Base-by-base conservation (phyloP, 2,113 vertebrate species). In the Petroica traversi region DNA sequence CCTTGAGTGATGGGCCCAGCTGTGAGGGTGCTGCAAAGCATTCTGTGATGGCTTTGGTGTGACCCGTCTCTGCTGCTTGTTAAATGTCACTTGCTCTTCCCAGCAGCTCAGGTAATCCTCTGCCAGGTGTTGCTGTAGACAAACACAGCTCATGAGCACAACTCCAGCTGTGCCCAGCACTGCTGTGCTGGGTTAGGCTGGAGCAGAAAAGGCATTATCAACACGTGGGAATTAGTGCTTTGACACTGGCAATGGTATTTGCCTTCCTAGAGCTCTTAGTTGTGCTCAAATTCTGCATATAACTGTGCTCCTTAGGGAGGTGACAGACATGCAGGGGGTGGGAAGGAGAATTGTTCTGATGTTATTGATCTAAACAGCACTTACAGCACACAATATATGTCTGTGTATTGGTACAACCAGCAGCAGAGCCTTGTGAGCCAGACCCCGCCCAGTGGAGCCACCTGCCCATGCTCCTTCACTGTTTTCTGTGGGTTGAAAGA, bases 1-100 rank as follows among this genome's bases (percentile, higher is more conserved):
- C 12, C 43, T 4, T 18, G 34, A 24, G 51, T 17, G 64, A 17
- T 22, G 61, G 41, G 25, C 7, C 12, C 40, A 2, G 19, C 28
- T n/a, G 25, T 26, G 54, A 45, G 34, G 38, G 28, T 8, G 13
- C 51, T 85, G 28, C 33, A 75, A 13, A 41, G 13, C 25, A 4
- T 3, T 16, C 25, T 67, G 31, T 33, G 19, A 5, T 40, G 58
- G 19, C 24, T 33, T 18, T 3, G 34, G 61, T 33, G 69, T 67
- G 55, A 38, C 34, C 17, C 7, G 19, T 6, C 41, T 45, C 0
- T 0, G 51, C 36, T 66, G n/a, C 45, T 45, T 15, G 31, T n/a
- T 48, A 28, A 69, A 31, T 8, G 16, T 14, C 38, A 23, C 46
- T 36, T 48, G 28, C 48, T 73, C n/a, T 48, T 33, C 41, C 46